Evolutionary conservation across 2,797 vertebrate genomes (phyloP).

Genomic region (Xyrichtys novacula): DNA sequence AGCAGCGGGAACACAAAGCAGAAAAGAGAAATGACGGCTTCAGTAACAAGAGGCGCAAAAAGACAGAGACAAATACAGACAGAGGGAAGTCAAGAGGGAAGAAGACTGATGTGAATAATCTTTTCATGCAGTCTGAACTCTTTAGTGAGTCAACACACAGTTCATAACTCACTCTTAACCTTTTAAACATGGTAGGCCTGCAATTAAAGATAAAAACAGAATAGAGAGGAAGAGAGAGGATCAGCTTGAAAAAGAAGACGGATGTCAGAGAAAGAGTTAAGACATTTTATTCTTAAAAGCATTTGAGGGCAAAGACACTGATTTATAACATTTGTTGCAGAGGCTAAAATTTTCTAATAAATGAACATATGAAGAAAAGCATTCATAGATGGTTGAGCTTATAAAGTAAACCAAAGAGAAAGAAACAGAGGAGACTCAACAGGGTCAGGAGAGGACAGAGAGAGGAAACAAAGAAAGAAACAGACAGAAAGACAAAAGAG

Average conservation of each 20-base stretch:
- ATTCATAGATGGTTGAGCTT: constrained; percentile 33
- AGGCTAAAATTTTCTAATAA: neutral
- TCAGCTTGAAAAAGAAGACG: constrained; percentile 11
- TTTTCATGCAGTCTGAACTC: constrained; percentile 80
- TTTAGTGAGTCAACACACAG: constrained; percentile 82
- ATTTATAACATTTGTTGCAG: neutral
- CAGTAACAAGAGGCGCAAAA: constrained; percentile 37
- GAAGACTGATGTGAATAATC: constrained; percentile 83
- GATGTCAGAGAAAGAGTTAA: neutral
- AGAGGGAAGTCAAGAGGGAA: constrained; percentile 67
- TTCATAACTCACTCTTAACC: constrained; percentile 83
- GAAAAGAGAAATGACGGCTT: constrained; percentile 80
- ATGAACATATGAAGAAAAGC: neutral
- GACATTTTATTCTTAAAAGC: neutral
- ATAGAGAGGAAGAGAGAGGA: neutral
- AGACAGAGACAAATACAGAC: constrained; percentile 49
- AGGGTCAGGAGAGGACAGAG: constrained; percentile 60
- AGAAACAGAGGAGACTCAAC: constrained; percentile 28
- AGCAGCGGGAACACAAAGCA: constrained; percentile 67
- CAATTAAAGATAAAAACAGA: neutral
- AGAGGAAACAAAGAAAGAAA: constrained; percentile 64
- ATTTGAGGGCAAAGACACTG: constrained; percentile 9
- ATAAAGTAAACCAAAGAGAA: constrained; percentile 28
- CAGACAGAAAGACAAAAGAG: constrained; percentile 65
- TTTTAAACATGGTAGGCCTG: constrained; percentile 71